Evolutionary conservation across 1,140 invertebrate species (phyloP), one percentile per base, ranked within the genome.

Genomic region (Ostrea edulis): DNA sequence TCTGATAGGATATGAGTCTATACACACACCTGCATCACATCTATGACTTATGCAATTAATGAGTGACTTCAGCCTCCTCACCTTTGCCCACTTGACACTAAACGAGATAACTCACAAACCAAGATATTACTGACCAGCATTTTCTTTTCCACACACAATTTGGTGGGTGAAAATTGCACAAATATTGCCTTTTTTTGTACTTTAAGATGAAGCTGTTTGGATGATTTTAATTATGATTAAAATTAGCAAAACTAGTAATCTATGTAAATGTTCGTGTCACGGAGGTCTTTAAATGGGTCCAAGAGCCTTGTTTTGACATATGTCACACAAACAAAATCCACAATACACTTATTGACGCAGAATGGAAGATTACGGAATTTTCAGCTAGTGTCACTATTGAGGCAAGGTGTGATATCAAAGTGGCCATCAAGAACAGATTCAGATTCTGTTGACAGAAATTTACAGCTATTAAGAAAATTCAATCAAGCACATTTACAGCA

Each of bases 381-480:
- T 77, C 25, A 29, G 68, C 12, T 35, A 29, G 14, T 77, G 68
- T 22, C 68, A 77, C 8, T 25, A 25, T 25, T 25, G 9, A 77
- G 29, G 29, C 68, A 29, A 29, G 25, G 68, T 77, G 68, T 35
- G 68, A 77, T 77, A 77, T 77, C 68, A 77, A 77, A 77, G 29
- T 11, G 35, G 22, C 68, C 68, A 77, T 77, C 68, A 77, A 77
- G 68, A 25, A 29, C 68, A 77, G 35, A 12, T 77, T 25, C 68
- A 77, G 68, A 77, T 7, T 77, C 29, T 77, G 68, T 77, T 77
- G 68, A 77, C 68, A 77, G 68, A 35, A 17, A 29, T 77, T 77
- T 77, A 77, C 68, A 77, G 29, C 68, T 25, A 77, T 77, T 77
- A 77, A 77, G 68, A 77, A 77, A 77, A 77, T 35, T 77, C 29